Evolutionary conservation across 2,113 vertebrate species (phyloP).

Genomic region (Amblyornis subalaris): DNA sequence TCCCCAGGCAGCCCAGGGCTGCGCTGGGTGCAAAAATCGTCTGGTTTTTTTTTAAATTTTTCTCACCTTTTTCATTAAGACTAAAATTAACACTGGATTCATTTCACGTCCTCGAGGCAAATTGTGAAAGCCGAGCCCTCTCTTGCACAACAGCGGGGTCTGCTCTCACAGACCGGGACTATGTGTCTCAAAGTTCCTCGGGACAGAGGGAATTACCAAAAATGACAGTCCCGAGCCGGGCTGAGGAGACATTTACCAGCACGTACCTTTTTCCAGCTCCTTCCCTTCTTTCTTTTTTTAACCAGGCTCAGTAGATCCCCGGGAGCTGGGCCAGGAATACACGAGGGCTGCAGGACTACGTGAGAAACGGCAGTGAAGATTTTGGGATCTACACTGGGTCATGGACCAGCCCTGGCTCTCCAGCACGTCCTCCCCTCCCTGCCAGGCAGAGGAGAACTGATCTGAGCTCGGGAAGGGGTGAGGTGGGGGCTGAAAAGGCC

Average conservation of each 20-base stretch:
- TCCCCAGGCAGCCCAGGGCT: neutral
- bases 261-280: neutral
- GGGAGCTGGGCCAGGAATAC: neutral
- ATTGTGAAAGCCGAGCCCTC: conserved; percentile 39
- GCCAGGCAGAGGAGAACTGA: neutral
- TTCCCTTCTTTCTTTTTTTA: too few relatives aligned
- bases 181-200: conserved; percentile 53
- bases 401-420: neutral
- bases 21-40: neutral
- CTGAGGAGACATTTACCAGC: neutral
- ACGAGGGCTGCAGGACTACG: neutral
- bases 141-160: conserved; percentile 22
- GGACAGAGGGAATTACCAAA: conserved; percentile 29
- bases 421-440: neutral
- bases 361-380: neutral
- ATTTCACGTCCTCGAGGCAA: neutral
- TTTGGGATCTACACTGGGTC: neutral
- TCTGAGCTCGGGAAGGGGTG: accelerated
- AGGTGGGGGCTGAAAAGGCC: neutral
- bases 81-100: conserved; percentile 40
- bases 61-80: neutral
- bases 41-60: too few relatives aligned
- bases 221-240: accelerated
- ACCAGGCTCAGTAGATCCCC: neutral
- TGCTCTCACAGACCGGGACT: neutral